Evolutionary conservation across 2,797 vertebrate species (phyloP).

Genomic region (Psittacula echo): DNA sequence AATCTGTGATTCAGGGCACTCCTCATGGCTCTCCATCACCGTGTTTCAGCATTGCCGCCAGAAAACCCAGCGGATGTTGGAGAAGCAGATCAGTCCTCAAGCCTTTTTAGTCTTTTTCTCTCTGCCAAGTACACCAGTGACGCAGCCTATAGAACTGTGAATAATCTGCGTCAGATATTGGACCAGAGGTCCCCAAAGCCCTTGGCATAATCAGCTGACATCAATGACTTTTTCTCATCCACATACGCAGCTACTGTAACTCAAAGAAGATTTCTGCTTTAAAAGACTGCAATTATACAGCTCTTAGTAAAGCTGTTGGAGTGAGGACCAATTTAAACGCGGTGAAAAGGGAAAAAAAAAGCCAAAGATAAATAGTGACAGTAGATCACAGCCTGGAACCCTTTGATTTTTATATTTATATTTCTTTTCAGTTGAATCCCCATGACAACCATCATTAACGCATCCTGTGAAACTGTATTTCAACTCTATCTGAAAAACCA

Average conservation of each 20-base stretch:
- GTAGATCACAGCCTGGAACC: constrained; percentile 22
- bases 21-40: neutral
- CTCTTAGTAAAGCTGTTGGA: neutral
- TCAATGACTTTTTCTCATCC: neutral
- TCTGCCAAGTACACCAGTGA: neutral
- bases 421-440: constrained; percentile 51
- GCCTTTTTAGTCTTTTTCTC: neutral
- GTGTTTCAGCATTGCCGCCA: neutral
- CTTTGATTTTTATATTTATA: constrained; percentile 38
- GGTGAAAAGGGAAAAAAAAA: neutral
- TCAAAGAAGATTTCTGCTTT: constrained; percentile 9
- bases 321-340: constrained; percentile 14
- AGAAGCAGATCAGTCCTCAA: neutral
- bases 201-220: neutral
- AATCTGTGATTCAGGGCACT: neutral
- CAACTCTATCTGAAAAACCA: neutral
- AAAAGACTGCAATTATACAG: neutral
- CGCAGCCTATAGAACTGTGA: neutral
- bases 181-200: neutral
- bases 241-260: neutral
- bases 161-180: neutral
- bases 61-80: neutral
- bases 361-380: constrained; percentile 7
- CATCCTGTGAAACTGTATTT: neutral
- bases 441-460: constrained; percentile 34